These are phyloP conservation scores for Felis catus DNA, from an alignment of 2,113 vertebrate species.

Conservation along the genomic window F.catus_Fca126_mat1.0 CM031420.1:68846001-68846500, in stretches of 20 bases:
- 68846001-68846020: not conserved
- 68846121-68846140: not conserved
- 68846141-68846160: not conserved
- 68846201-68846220: not conserved
- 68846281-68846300: not conserved
- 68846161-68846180: not conserved
- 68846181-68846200: not conserved
- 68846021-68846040: not conserved
- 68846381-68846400: conserved; percentile 38
- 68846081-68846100: not conserved
- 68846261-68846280: not conserved
- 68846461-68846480: conserved; percentile 59
- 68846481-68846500: conserved; percentile 68
- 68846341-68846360: not conserved
- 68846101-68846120: not conserved
- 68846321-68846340: conserved; percentile 21
- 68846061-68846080: not conserved
- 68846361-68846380: conserved; percentile 18
- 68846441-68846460: conserved; percentile 67
- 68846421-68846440: conserved; percentile 60
- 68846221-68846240: not conserved
- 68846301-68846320: not conserved
- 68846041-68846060: not conserved
- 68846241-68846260: not conserved
- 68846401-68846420: conserved; percentile 44